Conservation (phyloP, 2,797 vertebrate species). For the Myiothlypis coronata region DNA sequence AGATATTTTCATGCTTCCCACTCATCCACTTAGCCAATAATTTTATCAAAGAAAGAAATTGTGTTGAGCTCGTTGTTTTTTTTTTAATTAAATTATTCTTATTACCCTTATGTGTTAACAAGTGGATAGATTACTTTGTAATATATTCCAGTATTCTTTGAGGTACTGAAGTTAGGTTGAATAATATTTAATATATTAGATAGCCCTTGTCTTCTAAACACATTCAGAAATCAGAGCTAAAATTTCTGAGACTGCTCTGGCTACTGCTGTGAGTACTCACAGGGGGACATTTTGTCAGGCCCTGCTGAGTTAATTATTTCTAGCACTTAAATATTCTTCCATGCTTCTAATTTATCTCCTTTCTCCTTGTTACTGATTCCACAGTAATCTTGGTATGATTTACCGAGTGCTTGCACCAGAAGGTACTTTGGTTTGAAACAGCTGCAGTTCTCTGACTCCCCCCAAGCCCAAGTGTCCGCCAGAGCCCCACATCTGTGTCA, state of each 20-base stretch:
- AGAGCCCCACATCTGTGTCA: neutral
- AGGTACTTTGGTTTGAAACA: neutral
- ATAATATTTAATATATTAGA: neutral
- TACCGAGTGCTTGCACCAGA: neutral
- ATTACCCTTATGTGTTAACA: neutral
- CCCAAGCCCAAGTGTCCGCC: neutral
- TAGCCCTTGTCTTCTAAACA: neutral
- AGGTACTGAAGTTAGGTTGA: neutral
- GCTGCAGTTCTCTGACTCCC: neutral
- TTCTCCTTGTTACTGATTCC: neutral
- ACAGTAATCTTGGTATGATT: neutral
- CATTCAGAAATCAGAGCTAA: neutral
- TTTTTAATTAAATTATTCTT: neutral
- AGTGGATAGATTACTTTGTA: neutral
- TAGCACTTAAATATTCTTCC: neutral
- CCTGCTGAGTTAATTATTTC: neutral
- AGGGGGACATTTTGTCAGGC: neutral
- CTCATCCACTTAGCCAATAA: neutral
- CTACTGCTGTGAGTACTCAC: neutral
- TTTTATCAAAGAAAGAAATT: neutral
- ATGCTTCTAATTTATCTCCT: neutral
- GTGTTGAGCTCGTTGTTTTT: neutral
- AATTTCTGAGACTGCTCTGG: neutral
- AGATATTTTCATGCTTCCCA: neutral
- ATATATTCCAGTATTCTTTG: neutral